Base-by-base conservation (phyloP, 2,888 invertebrate genomes). In the Digitonthophagus gazella region DNA sequence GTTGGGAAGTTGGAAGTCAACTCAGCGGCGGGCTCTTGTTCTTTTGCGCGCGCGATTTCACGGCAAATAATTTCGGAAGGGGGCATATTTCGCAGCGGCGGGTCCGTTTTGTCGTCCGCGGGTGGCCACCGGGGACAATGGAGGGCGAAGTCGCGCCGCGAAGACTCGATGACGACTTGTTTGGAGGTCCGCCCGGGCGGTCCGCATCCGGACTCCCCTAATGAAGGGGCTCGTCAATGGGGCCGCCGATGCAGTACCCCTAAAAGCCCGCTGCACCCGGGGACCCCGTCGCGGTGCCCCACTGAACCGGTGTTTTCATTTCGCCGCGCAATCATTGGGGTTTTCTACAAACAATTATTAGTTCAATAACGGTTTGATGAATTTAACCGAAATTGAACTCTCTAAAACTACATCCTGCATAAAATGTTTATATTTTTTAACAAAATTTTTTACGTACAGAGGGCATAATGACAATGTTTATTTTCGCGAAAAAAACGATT, bases 151-250 rank as follows among this genome's bases (percentile, higher is more conserved):
- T 58, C 18, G 58, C 66, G 68, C 65, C 69, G 72, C 69, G 66
- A 65, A 67, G 68, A 61, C 61, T 61, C 67, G 67, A 73, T 71
- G 71, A 71, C 56, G 67, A 70, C 73, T 66, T 73, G 73, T 75
- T 74, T 74, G 75, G 74, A 73, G 75, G 74, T 74, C 74, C 70
- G 71, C 71, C 71, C 73, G 73, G 75, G 75, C 74, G 75, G 75
- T 73, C 75, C 69, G 44, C 55, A 54, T 67, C 64, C 64, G 64
- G 65, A 64, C 67, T 63, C 67, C 63, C 18, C 58, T 54, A 56
- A 63, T 65, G 56, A 64, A 64, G 65, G 58, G 67, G 18, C 69
- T 16, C 69, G 44, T 65, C 58, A 61, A 71, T 67, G 65, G 69
- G 71, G 69, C 69, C 68, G 64, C 67, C 67, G 64, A 65, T 56